Percentiles rank a stretch among this genome's conserved stretches.
Conservation (phyloP, 2,113 vertebrate genomes). For the Callocephalon fimbriatum region DNA sequence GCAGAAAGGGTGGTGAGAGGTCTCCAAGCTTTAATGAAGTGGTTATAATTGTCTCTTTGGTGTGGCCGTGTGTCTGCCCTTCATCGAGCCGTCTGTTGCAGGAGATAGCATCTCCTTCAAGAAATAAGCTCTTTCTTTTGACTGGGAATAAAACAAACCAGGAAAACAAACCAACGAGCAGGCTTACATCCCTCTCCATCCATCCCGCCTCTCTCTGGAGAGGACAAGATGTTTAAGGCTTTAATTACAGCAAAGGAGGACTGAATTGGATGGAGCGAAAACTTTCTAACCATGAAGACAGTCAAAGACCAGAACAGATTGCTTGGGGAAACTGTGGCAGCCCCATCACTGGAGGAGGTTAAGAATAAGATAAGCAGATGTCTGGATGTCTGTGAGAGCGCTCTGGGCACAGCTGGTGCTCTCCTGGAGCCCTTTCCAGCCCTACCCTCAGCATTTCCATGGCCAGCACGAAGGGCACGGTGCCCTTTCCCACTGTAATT, state of each 20-base stretch:
- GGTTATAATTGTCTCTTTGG: not conserved
- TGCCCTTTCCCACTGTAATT: not conserved
- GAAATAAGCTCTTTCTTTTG: not conserved
- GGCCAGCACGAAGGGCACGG: not conserved
- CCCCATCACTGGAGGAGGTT: not conserved
- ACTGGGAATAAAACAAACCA: not conserved
- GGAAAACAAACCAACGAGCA: fast-evolving
- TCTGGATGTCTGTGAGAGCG: not conserved
- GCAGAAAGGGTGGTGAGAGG: not conserved
- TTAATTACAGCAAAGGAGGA: not conserved
- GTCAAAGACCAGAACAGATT: not conserved
- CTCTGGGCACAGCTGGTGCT: not conserved
- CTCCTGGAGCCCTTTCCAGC: not conserved
- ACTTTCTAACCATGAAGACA: not conserved
- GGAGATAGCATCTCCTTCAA: not conserved
- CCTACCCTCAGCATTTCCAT: not conserved
- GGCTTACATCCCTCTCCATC: not conserved
- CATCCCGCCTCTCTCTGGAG: not conserved
- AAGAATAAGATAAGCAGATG: not conserved
- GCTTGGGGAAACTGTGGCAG: not conserved
- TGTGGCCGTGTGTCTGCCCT: not conserved
- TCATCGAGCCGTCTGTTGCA: not conserved
- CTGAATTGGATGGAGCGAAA: not conserved
- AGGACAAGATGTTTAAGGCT: not conserved
- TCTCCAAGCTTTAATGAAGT: not conserved